A percentile compares a stretch with the other conserved stretches of the same genome.
Conservation (phyloP, 2,797 vertebrate genomes). For the Galago senegalensis region DNA sequence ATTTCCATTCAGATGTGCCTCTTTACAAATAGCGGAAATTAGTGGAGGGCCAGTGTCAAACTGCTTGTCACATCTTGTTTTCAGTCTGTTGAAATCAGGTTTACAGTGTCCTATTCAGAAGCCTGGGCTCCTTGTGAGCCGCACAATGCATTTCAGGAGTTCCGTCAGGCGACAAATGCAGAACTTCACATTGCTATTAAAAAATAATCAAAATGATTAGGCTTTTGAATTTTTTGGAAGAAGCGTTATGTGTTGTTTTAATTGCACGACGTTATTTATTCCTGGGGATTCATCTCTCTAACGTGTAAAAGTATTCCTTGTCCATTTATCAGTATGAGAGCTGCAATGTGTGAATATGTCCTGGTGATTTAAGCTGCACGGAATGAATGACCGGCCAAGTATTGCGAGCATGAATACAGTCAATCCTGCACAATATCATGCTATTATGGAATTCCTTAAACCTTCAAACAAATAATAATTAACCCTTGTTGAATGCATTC, state of each 20-base stretch:
- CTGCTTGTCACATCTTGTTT: conserved; percentile 94
- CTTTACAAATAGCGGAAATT: conserved; percentile 93
- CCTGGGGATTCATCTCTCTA: conserved; percentile 76
- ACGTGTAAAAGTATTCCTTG: conserved; percentile 82
- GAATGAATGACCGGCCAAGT: conserved; percentile 82
- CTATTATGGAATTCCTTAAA: conserved; percentile 7
- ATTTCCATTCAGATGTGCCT: conserved; percentile 91
- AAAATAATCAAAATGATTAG: conserved; percentile 92
- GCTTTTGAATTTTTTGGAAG: conserved; percentile 89
- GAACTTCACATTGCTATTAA: conserved; percentile 90
- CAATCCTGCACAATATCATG: conserved; percentile 22
- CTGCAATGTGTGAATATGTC: conserved; percentile 75
- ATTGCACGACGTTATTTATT: conserved; percentile 83
- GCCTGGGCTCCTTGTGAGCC: conserved; percentile 85
- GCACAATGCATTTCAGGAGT: conserved; percentile 91
- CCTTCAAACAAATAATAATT: conserved; percentile 72
- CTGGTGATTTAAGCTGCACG: conserved; percentile 80
- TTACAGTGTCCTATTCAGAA: conserved; percentile 91
- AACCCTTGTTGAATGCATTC: conserved; percentile 55
- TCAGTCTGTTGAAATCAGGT: conserved; percentile 92
- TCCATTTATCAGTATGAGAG: conserved; percentile 81
- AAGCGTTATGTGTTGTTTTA: conserved; percentile 86
- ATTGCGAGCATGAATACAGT: conserved; percentile 65
- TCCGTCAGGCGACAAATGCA: conserved; percentile 89
- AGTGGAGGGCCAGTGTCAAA: conserved; percentile 91